Evolutionary conservation across 1,140 invertebrate species (phyloP).

Genomic region (Scaptomyza graminum): DNA sequence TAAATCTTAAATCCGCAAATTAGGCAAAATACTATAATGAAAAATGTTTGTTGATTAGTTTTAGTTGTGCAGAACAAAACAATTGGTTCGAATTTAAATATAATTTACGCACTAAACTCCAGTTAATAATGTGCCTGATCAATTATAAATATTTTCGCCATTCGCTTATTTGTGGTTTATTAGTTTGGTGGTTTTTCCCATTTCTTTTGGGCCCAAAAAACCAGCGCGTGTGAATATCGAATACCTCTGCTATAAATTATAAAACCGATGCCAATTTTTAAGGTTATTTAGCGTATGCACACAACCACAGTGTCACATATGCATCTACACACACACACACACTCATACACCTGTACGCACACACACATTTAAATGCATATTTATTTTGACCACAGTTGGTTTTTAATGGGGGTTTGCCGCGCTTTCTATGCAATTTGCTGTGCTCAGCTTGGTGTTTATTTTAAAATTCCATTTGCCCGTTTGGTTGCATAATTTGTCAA

Average conservation of each 20-base stretch:
- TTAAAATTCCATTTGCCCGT: slow-evolving; percentile 33
- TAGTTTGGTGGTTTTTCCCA: slow-evolving; percentile 24
- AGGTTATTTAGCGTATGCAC: slow-evolving; percentile 49
- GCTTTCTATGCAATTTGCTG: slow-evolving; percentile 19
- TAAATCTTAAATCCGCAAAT: not conserved
- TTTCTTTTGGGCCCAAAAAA: slow-evolving; percentile 28
- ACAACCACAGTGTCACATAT: slow-evolving; percentile 41
- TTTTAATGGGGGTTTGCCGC: slow-evolving; percentile 74
- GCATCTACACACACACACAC: slow-evolving; percentile 36
- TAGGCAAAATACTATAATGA: no score
- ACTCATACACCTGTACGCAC: slow-evolving; percentile 4
- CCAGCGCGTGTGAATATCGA: not conserved
- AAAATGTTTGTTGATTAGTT: no score
- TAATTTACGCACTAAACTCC: slow-evolving; percentile 16
- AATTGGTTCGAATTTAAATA: slow-evolving; percentile 22
- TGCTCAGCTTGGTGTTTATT: slow-evolving; percentile 23
- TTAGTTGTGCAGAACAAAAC: not conserved
- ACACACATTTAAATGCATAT: slow-evolving; percentile 7
- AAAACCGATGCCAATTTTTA: slow-evolving; percentile 66
- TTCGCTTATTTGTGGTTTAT: slow-evolving; percentile 57
- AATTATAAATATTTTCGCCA: slow-evolving; percentile 44
- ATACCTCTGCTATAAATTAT: slow-evolving; percentile 70
- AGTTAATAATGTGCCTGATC: slow-evolving; percentile 37
- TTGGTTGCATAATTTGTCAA: slow-evolving; percentile 66
- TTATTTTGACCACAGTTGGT: slow-evolving; percentile 77